phyloP scores from a whole-genome alignment of 2,888 invertebrate species.

The Sesia bembeciformis region DNA sequence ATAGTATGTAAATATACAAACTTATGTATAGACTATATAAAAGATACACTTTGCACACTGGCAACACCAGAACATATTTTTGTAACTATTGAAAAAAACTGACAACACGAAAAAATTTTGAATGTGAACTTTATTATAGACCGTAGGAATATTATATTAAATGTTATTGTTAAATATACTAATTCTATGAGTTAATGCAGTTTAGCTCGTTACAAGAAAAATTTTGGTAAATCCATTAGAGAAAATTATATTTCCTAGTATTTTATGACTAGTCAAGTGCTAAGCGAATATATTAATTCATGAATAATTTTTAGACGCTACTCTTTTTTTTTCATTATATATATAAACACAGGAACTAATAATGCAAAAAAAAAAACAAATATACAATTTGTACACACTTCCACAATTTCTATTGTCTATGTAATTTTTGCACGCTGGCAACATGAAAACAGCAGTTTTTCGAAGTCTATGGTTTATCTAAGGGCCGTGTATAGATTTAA shows the following conservation, averaged over 20 bases:
- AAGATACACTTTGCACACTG: background rate
- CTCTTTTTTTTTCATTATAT: too few species aligned
- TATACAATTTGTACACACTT: too few species aligned
- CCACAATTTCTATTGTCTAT: background rate
- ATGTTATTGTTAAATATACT: too few species aligned
- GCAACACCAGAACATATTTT: background rate
- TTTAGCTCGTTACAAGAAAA: background rate
- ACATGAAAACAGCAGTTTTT: background rate
- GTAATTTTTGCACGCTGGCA: conserved; percentile 2
- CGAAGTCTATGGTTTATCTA: conserved; percentile 37
- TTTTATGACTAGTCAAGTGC: background rate
- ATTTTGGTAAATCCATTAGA: background rate
- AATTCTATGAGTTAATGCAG: background rate
- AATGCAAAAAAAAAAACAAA: too few species aligned
- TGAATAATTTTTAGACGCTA: conserved; percentile 2
- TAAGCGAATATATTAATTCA: background rate
- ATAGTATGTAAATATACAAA: background rate
- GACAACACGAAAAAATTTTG: too few species aligned
- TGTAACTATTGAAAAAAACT: too few species aligned
- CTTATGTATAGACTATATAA: background rate
- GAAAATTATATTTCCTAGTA: background rate
- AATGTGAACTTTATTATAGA: too few species aligned
- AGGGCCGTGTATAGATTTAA: conserved; percentile 91
- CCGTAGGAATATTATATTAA: too few species aligned
- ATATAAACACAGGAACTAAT: too few species aligned